Conservation (phyloP, 2,888 invertebrate genomes). For the Antheraea assamensis region DNA sequence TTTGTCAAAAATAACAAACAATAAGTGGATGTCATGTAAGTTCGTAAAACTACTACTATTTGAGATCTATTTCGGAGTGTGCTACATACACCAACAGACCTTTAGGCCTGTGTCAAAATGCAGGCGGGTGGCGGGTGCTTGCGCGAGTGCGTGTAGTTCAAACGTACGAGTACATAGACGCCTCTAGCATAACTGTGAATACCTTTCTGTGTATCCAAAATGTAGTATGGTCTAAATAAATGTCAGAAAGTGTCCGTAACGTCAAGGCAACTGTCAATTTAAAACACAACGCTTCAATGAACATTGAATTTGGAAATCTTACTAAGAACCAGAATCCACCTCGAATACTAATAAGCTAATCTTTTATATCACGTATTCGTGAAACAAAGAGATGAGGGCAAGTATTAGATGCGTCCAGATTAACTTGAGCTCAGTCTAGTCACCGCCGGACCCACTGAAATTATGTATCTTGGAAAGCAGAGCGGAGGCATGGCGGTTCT, state of each 20-base stretch:
- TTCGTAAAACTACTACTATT: too few relatives aligned
- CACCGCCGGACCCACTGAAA: background rate
- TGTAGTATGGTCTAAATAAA: background rate
- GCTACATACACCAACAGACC: background rate
- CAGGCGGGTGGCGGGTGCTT: too few relatives aligned
- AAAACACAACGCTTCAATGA: background rate
- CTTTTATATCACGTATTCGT: conserved; percentile 79
- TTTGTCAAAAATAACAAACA: too few relatives aligned
- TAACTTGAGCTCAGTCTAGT: conserved; percentile 45
- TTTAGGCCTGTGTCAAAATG: too few relatives aligned
- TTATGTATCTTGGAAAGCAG: conserved; percentile 31
- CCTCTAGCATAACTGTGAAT: too few relatives aligned
- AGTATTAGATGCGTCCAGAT: conserved; percentile 64
- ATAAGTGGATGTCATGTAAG: too few relatives aligned
- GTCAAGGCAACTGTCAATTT: conserved; percentile 1
- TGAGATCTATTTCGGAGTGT: too few relatives aligned
- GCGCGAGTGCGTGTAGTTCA: too few relatives aligned
- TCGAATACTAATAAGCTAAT: conserved; percentile 81
- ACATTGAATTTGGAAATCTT: conserved; percentile 14
- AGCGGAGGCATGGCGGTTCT: conserved; percentile 44
- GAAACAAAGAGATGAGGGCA: conserved; percentile 78
- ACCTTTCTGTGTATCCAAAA: background rate
- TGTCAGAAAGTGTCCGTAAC: background rate
- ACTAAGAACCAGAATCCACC: conserved; percentile 37
- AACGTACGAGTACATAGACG: too few relatives aligned